These are phyloP conservation scores for Sporophila hypoxantha DNA, from an alignment of 2,113 vertebrate species.

Conservation along the genomic window DNA sequence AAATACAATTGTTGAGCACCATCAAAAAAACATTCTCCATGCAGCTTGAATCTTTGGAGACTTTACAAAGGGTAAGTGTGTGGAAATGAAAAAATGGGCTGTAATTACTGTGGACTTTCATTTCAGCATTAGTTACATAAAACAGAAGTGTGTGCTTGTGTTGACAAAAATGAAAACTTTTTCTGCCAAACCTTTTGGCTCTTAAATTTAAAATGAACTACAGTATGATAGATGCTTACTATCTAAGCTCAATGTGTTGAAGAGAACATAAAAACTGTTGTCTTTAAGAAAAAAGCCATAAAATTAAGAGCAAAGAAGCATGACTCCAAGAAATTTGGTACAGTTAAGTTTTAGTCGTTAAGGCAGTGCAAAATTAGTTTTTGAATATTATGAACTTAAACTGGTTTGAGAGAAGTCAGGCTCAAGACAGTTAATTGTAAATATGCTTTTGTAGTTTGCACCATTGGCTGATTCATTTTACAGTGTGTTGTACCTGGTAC, in stretches of 20 bases:
- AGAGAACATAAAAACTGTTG: background rate
- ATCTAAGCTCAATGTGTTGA: background rate
- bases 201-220: conserved; percentile 30
- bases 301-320: background rate
- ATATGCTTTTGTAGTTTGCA: background rate
- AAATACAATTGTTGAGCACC: background rate
- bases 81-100: conserved; percentile 41
- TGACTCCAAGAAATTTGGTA: background rate
- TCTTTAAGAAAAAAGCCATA: background rate
- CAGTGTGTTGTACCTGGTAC: background rate
- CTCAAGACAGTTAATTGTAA: background rate
- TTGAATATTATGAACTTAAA: background rate
- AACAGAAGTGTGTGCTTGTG: conserved; percentile 13
- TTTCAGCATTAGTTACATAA: conserved; percentile 20
- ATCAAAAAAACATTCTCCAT: conserved; percentile 20
- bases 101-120: background rate
- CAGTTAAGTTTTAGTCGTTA: background rate
- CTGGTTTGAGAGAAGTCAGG: background rate
- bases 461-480: background rate
- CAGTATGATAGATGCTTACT: background rate
- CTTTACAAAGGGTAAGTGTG: conserved; percentile 9
- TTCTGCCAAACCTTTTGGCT: conserved; percentile 17
- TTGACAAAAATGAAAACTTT: conserved; percentile 38
- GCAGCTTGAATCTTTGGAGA: background rate
- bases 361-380: background rate